Percentiles rank a stretch among this genome's conserved stretches.
Evolutionary conservation across 2,797 vertebrate species (phyloP).

Genomic region (Perdix hodgsoniae): DNA sequence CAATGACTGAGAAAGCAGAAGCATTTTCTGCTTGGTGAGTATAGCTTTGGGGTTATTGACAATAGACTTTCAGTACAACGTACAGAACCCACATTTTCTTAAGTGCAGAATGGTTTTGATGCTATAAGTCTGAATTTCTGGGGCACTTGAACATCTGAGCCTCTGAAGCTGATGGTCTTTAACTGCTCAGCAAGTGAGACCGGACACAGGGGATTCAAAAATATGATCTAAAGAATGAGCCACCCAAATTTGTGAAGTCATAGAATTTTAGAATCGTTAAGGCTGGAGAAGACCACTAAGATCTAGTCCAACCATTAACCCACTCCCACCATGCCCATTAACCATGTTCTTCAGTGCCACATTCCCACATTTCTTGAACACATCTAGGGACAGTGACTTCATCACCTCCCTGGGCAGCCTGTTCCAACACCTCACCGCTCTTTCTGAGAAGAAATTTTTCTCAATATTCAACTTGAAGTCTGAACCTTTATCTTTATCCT

Average conservation of each 20-base stretch:
- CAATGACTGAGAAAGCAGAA: slow-evolving; percentile 20
- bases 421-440: no score
- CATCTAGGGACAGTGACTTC: no score
- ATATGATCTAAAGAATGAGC: background rate
- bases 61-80: background rate
- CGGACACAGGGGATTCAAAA: background rate
- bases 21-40: background rate
- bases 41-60: background rate
- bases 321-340: no score
- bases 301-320: no score
- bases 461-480: background rate
- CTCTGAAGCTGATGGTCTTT: background rate
- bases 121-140: background rate
- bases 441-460: no score
- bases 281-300: no score
- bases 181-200: background rate
- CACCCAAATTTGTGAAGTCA: background rate
- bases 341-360: no score
- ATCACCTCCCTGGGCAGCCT: no score
- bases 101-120: background rate
- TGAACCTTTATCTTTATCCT: background rate
- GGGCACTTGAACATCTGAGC: background rate
- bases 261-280: no score
- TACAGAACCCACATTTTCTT: background rate
- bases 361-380: no score